Evolutionary conservation across 2,113 vertebrate genomes (phyloP), one percentile per base, ranked within the genome.

Genomic region (Cyanoderma ruficeps): DNA sequence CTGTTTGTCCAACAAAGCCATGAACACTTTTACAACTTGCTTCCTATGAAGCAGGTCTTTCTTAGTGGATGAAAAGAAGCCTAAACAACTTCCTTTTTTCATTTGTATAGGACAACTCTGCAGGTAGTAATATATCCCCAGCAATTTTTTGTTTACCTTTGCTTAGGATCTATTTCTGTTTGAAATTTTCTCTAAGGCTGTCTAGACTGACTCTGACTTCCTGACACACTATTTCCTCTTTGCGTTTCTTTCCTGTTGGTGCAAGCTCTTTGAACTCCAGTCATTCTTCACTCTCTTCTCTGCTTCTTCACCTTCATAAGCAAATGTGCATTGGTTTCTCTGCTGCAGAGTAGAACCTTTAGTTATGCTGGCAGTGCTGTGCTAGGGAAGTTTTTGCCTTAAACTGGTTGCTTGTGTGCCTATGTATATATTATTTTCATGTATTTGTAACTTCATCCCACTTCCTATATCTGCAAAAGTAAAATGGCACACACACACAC

Each of bases 61-160:
- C 46, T 37, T 18, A 57, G 23, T 30, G 59, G 39, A 71, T 71
- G 19, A 87, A 91, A 87, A 77, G 35, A 37, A 60, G 12, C 37
- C 35, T 46, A 65, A 87, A 69, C 8, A 65, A 25, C 78, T 80
- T 91, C 22, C 59, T 86, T 41, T 83, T 75, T 84, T 76, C 6
- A 69, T 65, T 85, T 87, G 5, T 65, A 46, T 8, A 49, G 42
- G 30, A 59, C 53, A 76, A 57, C 28, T 47, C 28, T 33, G 22
- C 18, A 83, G 56, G 28, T 47, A 72, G 49, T 15, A 87, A 84
- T 72, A 72, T 18, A 83, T 35, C 37, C 35, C 7, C 37, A n/a
- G 53, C 18, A 57, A 18, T 61, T 61, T 92, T 87, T 78, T 93
- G 77, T 91, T 96, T 86, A 83, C 44, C 37, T 90, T 86, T 95